phyloP scores from a whole-genome alignment of 2,113 vertebrate genomes.

The Chinchilla lanigera region DNA sequence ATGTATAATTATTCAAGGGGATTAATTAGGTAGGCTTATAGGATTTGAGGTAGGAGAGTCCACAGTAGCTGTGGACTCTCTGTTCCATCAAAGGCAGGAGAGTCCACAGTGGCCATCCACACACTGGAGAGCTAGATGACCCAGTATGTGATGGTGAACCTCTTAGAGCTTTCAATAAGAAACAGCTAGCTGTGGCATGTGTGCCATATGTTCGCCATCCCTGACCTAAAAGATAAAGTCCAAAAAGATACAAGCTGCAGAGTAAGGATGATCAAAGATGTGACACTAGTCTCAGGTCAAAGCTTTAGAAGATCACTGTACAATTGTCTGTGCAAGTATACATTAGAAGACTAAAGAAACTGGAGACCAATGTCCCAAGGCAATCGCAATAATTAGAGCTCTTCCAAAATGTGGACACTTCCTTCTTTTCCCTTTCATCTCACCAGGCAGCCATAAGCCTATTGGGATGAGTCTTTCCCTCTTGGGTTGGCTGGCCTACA shows the following conservation, averaged over 20 bases:
- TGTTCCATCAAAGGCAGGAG: background rate
- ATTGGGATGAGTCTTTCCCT: background rate
- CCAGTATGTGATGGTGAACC: background rate
- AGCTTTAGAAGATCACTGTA: background rate
- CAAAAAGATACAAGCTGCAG: background rate
- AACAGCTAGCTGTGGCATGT: background rate
- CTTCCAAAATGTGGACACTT: background rate
- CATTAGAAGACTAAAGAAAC: background rate
- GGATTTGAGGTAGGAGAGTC: background rate
- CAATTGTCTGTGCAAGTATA: background rate
- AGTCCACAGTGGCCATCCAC: background rate
- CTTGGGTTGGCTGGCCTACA: background rate
- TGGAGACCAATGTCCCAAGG: background rate
- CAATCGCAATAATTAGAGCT: background rate
- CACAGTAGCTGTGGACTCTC: background rate
- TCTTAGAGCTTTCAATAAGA: background rate
- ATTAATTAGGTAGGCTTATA: background rate
- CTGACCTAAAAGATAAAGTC: background rate
- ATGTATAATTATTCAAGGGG: background rate
- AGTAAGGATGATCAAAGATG: background rate
- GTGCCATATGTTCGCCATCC: background rate
- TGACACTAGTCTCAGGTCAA: background rate
- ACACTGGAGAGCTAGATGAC: background rate
- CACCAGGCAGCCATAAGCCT: background rate
- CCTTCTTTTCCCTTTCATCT: background rate